Conservation (phyloP, 2,113 vertebrate species). For the Bungarus multicinctus region DNA sequence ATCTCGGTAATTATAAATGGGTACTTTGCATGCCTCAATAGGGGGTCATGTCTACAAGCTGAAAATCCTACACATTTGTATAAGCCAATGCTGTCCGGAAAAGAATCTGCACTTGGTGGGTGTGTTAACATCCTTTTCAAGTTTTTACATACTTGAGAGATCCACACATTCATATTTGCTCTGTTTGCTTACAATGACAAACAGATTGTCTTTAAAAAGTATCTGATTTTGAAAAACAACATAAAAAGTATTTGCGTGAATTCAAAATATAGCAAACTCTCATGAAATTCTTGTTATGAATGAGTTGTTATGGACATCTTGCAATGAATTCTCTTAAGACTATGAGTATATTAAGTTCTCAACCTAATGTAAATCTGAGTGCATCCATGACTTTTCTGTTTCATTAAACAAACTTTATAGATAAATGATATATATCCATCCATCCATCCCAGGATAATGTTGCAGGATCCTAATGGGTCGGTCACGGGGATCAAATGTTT, state of each 20-base stretch:
- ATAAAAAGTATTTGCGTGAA: conserved; percentile 5
- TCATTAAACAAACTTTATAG: background rate
- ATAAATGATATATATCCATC: too few relatives aligned
- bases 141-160: conserved; percentile 27
- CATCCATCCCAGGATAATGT: too few relatives aligned
- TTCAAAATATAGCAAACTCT: conserved; percentile 23
- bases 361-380: background rate
- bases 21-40: conserved; percentile 60
- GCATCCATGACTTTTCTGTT: background rate
- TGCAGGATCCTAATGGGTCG: too few relatives aligned
- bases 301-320: background rate
- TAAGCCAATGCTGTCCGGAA: conserved; percentile 35
- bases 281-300: background rate
- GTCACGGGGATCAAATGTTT: too few relatives aligned
- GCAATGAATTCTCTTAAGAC: background rate
- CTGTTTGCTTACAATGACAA: conserved; percentile 36
- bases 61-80: conserved; percentile 38
- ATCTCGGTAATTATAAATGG: conserved; percentile 67
- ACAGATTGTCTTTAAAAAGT: conserved; percentile 33
- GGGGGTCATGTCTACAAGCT: conserved; percentile 60
- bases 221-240: conserved; percentile 21
- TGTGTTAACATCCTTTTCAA: conserved; percentile 3
- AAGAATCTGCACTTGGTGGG: conserved; percentile 11
- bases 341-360: background rate
- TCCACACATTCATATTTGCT: conserved; percentile 53